Base-by-base conservation (phyloP, 2,888 invertebrate genomes). In the Deroplatys truncata region DNA sequence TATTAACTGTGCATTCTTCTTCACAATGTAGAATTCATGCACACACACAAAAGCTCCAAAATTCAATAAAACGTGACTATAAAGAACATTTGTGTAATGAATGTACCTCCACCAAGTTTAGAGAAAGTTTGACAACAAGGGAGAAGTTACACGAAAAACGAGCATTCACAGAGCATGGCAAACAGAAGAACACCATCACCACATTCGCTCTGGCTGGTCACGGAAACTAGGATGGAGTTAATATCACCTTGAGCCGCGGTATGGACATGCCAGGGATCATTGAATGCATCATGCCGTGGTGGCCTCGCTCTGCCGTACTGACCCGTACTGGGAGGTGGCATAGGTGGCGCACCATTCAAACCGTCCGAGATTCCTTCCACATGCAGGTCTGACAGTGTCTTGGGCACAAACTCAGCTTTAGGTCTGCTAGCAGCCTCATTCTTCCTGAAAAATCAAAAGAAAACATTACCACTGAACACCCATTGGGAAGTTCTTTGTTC, bases 381-480 rank as follows among this genome's bases (percentile, higher is more conserved):
- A 94, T 97, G 96, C 91, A 98, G 95, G 94, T 98, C 98, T 91
- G 97, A 95, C 92, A 98, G 95, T 90, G 98, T 97, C 95, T 98
- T 98, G 92, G 98, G 98, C 92, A 97, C 96, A 94, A 98, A 98
- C 94, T 98, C 98, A 94, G 96, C 93, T 95, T 98, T 98, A 92
- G 98, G 98, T 94, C 98, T 97, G 94, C 95, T 96, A 92, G 97
- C 97, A 90, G 98, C 98, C 93, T 98, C 98, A 92, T 98, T 97
- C 94, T 97, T 97, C 95, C 98, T 98, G 93, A 25, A 93, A 94
- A 91, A 82, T 28, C 43, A 85, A 29, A 10, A 10, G 1, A 1
- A 43, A 43, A 88, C 2, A 0, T 35, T 82, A 84, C 1, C n/a
- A 31, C 3, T 43, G 16, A 31, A 87, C 16, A 72, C 13, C 3